Conservation (phyloP, 2,888 invertebrate species). For the Lumbricus terrestris region DNA sequence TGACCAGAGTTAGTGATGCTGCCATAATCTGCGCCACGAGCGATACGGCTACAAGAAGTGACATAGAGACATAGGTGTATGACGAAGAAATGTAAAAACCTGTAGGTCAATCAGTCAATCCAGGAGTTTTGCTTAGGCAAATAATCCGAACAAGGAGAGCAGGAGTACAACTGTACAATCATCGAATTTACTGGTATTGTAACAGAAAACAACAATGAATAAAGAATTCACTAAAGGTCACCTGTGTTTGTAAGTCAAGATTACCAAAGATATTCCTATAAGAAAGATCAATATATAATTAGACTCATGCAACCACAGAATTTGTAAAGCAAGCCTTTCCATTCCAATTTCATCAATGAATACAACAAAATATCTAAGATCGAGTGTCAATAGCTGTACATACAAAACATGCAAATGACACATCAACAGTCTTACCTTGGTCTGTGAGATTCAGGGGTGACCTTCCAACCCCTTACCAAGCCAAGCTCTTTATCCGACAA, state of each 20-base stretch:
- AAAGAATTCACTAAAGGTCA: background rate
- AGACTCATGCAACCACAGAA: background rate
- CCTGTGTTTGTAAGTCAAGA: background rate
- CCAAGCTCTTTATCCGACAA: constrained; percentile 85
- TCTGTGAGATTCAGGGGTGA: background rate
- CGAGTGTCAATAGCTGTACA: too few relatives aligned
- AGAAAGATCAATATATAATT: background rate
- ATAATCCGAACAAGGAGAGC: background rate
- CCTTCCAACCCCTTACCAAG: constrained; percentile 88
- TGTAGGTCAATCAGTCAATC: background rate
- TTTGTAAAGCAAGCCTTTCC: background rate
- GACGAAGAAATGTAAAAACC: background rate
- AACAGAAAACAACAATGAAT: background rate
- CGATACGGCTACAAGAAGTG: constrained; percentile 24
- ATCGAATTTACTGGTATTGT: background rate
- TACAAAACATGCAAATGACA: background rate
- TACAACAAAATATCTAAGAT: too few relatives aligned
- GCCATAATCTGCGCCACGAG: constrained; percentile 36
- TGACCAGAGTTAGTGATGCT: constrained; percentile 29
- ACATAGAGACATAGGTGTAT: background rate
- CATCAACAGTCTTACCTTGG: background rate
- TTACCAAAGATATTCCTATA: background rate
- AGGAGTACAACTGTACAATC: background rate
- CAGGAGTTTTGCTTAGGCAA: background rate
- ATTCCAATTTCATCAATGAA: too few relatives aligned